Evolutionary conservation across 2,888 invertebrate species (phyloP).

Genomic region (Orthosia gracilis): DNA sequence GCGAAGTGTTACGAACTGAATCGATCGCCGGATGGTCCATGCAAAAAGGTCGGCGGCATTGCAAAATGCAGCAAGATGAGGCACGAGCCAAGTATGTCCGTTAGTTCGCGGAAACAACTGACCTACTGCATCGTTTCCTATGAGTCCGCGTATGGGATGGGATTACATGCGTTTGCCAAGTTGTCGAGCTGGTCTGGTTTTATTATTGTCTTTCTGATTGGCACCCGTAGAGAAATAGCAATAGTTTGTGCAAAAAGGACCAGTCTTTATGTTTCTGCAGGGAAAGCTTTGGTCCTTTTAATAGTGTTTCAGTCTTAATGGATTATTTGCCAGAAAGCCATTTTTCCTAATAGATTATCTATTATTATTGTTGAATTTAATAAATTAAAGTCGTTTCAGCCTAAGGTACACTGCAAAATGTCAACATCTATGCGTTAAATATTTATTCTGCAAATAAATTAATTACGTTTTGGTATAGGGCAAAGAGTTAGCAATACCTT

Average conservation of each 20-base stretch:
- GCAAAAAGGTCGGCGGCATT: conserved; percentile 17
- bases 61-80: conserved; percentile 44
- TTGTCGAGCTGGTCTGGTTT: conserved; percentile 1
- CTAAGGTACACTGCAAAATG: neutral
- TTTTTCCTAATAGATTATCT: neutral
- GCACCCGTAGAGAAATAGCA: neutral
- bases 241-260: neutral
- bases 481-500: neutral
- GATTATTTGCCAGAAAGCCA: neutral
- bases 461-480: neutral
- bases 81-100: conserved; percentile 40
- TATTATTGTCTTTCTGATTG: conserved; percentile 2
- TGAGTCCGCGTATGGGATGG: conserved; percentile 32
- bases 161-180: conserved; percentile 29
- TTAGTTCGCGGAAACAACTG: conserved; percentile 69
- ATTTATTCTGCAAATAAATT: neutral
- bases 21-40: conserved; percentile 10
- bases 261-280: neutral
- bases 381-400: neutral
- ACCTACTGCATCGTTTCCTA: conserved; percentile 64
- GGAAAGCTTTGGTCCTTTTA: neutral
- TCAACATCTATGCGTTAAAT: neutral
- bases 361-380: neutral
- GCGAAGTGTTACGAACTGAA: conserved; percentile 17
- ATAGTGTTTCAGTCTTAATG: neutral